A percentile compares a stretch with the other conserved stretches of the same genome.
Evolutionary conservation across 2,113 vertebrate species (phyloP).

Genomic region (Axis porcinus): DNA sequence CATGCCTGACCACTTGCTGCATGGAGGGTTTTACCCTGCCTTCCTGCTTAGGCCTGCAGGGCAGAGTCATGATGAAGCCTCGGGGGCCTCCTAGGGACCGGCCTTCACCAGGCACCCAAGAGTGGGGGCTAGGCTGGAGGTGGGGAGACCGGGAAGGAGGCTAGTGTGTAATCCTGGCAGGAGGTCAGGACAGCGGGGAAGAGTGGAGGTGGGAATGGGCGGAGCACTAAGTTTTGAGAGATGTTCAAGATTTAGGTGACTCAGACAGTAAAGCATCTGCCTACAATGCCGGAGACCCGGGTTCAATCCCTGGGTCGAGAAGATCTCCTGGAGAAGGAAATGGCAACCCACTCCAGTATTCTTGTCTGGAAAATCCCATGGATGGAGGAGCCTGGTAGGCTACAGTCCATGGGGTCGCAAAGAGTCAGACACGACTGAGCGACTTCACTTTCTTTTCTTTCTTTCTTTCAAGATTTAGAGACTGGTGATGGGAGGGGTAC

Average conservation of each 20-base stretch:
- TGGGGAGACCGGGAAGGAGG: neutral
- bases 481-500: neutral
- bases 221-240: neutral
- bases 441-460: no score
- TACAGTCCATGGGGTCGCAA: no score
- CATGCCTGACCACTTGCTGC: accelerated
- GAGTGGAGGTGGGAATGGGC: neutral
- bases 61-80: neutral
- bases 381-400: no score
- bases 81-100: accelerated
- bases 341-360: no score
- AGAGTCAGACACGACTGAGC: no score
- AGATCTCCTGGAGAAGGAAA: no score
- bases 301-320: no score
- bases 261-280: no score
- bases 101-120: neutral
- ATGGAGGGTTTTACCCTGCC: neutral
- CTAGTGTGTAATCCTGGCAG: neutral
- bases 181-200: neutral
- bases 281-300: no score
- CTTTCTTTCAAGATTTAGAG: neutral
- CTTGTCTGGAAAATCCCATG: no score
- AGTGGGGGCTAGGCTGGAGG: neutral
- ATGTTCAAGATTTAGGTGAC: neutral
- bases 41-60: neutral